Evolutionary conservation across 1,140 invertebrate genomes (phyloP).

Genomic region (Neodiprion pinetum): DNA sequence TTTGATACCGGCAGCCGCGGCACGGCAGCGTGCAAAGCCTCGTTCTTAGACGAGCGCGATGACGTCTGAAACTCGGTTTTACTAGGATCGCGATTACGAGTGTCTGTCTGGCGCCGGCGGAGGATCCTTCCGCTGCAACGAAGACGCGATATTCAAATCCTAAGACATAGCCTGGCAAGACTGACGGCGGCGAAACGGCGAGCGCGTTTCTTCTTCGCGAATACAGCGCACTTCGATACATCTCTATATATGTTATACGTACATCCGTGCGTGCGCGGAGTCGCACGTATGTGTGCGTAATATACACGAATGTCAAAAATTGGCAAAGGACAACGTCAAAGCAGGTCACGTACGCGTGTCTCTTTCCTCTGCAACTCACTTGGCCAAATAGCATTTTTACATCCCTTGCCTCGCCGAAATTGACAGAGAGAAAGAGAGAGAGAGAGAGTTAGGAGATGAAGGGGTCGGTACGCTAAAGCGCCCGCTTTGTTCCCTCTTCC

Average conservation of each 20-base stretch:
- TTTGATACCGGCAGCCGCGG: neutral
- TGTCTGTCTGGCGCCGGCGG: neutral
- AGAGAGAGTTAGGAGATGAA: neutral
- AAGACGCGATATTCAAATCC: slow-evolving; percentile 2
- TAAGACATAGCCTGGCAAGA: neutral
- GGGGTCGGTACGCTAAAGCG: neutral
- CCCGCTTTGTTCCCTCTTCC: slow-evolving; percentile 1
- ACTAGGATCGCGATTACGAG: slow-evolving; percentile 6
- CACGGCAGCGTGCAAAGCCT: neutral
- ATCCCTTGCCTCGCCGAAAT: neutral
- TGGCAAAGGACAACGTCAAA: neutral
- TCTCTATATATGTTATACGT: neutral
- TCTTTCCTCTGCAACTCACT: no score
- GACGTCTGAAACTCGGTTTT: neutral
- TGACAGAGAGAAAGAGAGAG: neutral
- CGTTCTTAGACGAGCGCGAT: neutral
- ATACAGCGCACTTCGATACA: no score
- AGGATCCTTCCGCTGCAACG: neutral
- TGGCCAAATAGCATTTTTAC: neutral
- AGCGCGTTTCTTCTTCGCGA: no score
- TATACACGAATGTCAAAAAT: slow-evolving; percentile 2
- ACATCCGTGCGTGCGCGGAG: neutral
- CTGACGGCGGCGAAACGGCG: neutral
- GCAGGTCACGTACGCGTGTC: neutral
- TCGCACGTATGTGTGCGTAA: neutral